Percentiles rank a stretch among this genome's conserved stretches.
These are phyloP conservation scores for Aleiodes alternator DNA, from an alignment of 2,888 invertebrate species.

Conservation along the genomic window DNA sequence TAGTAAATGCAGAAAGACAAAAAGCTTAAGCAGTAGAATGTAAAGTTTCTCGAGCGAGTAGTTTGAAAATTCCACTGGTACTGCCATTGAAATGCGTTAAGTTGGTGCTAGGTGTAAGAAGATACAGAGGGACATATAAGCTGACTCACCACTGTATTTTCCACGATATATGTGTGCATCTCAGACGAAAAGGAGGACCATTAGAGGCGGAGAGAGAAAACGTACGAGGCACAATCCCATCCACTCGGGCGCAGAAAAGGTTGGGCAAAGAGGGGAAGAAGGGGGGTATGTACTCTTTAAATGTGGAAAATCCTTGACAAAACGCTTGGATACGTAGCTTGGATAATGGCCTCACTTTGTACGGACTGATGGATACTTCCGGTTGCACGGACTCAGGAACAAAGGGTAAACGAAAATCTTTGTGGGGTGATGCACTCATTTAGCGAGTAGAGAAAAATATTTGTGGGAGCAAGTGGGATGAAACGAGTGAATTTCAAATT, in stretches of 20 bases:
- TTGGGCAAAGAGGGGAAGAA: constrained; percentile 19
- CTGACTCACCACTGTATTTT: constrained; percentile 43
- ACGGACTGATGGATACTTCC: constrained; percentile 60
- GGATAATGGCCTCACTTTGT: constrained; percentile 60
- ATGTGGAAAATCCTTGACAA: constrained; percentile 56
- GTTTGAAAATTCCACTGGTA: constrained; percentile 52
- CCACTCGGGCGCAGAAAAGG: constrained; percentile 42
- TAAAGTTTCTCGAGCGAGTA: constrained; percentile 56
- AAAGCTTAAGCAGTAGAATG: constrained; percentile 48
- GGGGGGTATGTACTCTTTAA: constrained; percentile 52
- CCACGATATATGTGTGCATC: constrained; percentile 36
- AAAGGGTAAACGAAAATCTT: constrained; percentile 25
- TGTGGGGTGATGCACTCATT: constrained; percentile 25
- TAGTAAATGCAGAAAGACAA: constrained; percentile 38
- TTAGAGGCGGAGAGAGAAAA: constrained; percentile 27
- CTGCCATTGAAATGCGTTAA: constrained; percentile 52
- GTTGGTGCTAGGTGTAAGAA: constrained; percentile 31
- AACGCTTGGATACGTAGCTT: constrained; percentile 57
- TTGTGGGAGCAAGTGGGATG: not conserved
- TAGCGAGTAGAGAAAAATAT: not conserved
- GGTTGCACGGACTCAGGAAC: constrained; percentile 50
- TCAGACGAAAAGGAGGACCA: constrained; percentile 8
- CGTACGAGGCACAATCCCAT: constrained; percentile 30
- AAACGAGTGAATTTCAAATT: not conserved
- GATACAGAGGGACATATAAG: constrained; percentile 42